Evolutionary conservation across 2,797 vertebrate genomes (phyloP).

Genomic region (Artibeus lituratus): DNA sequence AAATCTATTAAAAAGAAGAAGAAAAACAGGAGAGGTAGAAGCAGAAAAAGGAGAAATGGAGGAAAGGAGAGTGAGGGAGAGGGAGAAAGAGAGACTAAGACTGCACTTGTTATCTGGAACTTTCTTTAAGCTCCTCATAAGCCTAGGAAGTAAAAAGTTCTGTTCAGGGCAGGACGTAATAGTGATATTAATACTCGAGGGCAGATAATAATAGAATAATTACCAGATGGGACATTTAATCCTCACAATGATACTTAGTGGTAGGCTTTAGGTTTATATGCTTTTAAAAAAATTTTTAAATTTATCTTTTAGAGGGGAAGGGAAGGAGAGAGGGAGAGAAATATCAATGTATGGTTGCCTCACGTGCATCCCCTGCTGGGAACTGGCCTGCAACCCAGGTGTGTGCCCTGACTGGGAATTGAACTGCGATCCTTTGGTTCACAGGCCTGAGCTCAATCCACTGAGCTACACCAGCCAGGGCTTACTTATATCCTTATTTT

Average conservation of each 20-base stretch:
- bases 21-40: background rate
- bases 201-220: background rate
- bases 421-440: too few relatives aligned
- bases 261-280: background rate
- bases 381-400: too few relatives aligned
- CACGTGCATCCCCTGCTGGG: too few relatives aligned
- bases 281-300: too few relatives aligned
- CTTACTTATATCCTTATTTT: background rate
- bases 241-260: background rate
- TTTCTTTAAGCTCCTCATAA: background rate
- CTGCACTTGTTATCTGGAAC: background rate
- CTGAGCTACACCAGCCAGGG: too few relatives aligned
- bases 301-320: too few relatives aligned
- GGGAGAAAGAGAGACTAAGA: background rate
- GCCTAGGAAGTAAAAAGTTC: background rate
- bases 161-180: background rate
- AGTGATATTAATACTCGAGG: background rate
- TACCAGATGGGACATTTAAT: background rate
- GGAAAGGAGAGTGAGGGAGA: background rate
- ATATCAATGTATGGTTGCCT: too few relatives aligned
- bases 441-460: too few relatives aligned
- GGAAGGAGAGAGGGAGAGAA: too few relatives aligned
- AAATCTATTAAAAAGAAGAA: background rate
- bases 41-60: accelerated
- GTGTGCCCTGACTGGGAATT: too few relatives aligned